phyloP scores from a whole-genome alignment of 2,888 invertebrate genomes.

The Parnassius glacialis region DNA sequence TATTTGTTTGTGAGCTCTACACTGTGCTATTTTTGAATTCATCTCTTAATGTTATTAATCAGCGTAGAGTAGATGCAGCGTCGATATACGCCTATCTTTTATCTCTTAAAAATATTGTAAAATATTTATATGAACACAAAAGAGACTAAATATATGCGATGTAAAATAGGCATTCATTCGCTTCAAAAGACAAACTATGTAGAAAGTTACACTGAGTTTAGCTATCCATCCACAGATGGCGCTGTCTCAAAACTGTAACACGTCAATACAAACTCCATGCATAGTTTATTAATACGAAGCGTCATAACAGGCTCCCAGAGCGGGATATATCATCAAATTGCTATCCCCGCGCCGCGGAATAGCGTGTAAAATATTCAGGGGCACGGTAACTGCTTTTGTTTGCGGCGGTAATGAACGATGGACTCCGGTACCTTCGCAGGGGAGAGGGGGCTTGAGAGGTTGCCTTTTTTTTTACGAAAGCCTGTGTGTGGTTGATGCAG shows the following conservation, averaged over 20 bases:
- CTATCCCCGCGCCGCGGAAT: conserved; percentile 59
- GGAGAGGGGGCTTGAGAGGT: neutral
- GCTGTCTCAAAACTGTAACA: conserved; percentile 40
- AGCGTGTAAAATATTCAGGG: conserved; percentile 71
- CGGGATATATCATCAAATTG: conserved; percentile 68
- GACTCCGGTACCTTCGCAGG: conserved; percentile 28
- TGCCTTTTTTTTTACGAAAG: conserved; percentile 11
- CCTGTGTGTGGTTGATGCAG: conserved; percentile 7
- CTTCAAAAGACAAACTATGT: neutral
- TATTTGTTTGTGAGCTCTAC: conserved; percentile 28
- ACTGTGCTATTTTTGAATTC: conserved; percentile 12
- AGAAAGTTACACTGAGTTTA: neutral
- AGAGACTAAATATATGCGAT: neutral
- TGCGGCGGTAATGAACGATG: conserved; percentile 62
- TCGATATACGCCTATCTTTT: neutral
- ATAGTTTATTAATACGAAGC: conserved; percentile 53
- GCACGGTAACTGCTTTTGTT: conserved; percentile 73
- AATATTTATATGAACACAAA: neutral
- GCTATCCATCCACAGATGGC: conserved; percentile 50
- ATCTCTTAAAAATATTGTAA: no score
- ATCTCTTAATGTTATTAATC: conserved; percentile 5
- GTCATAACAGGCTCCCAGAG: conserved; percentile 64
- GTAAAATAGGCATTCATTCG: neutral
- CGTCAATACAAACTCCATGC: conserved; percentile 24
- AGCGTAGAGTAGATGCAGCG: neutral